Evolutionary conservation across 2,113 vertebrate species (phyloP).

Genomic region (Ammodramus savannarum): DNA sequence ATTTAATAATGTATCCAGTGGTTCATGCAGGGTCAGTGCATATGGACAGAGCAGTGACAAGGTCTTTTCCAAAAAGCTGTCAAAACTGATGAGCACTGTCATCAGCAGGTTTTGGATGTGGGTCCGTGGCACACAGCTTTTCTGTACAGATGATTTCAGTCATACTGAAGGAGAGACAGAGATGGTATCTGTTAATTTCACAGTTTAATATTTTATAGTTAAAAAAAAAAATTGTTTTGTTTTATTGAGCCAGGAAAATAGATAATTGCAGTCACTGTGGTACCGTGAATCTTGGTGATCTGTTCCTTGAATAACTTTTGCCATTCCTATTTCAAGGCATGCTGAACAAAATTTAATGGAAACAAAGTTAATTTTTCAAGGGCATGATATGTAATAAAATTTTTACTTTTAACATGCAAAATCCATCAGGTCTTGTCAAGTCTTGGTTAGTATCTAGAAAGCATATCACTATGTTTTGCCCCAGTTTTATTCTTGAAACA

Average conservation of each 20-base stretch:
- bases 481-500: not conserved
- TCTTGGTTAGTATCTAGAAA: not conserved
- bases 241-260: not conserved
- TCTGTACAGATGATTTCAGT: not conserved
- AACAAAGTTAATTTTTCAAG: slow-evolving; percentile 29
- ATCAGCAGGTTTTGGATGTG: not conserved
- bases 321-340: slow-evolving; percentile 42
- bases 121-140: not conserved
- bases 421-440: slow-evolving; percentile 9
- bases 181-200: not conserved
- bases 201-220: not conserved
- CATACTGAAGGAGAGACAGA: not conserved
- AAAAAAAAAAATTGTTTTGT: not conserved
- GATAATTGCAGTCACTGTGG: not conserved
- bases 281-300: not conserved
- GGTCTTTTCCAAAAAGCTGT: not conserved
- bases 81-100: not conserved
- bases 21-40: not conserved
- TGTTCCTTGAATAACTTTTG: slow-evolving; percentile 6
- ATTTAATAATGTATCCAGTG: not conserved
- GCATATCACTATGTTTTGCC: not conserved
- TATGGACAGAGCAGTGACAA: not conserved
- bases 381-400: slow-evolving; percentile 37
- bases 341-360: slow-evolving; percentile 13
- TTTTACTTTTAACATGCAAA: slow-evolving; percentile 27